A percentile compares a stretch with the other conserved stretches of the same genome.
These are phyloP conservation scores for Echiichthys vipera DNA, from an alignment of 2,797 vertebrate species.

Conservation along the genomic window DNA sequence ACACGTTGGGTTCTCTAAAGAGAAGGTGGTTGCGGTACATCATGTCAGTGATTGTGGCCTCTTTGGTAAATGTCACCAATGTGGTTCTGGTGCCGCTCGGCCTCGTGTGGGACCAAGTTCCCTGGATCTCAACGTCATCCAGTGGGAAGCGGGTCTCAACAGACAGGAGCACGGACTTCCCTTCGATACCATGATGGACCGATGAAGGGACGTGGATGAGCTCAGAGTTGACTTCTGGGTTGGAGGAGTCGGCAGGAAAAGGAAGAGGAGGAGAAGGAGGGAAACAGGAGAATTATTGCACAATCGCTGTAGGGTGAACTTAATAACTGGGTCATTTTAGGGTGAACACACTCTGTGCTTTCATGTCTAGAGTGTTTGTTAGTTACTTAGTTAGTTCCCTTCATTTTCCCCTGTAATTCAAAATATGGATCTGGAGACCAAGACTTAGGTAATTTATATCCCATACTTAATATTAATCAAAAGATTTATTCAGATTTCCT, in stretches of 20 bases:
- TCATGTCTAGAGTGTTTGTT: not conserved
- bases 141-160: conserved; percentile 86
- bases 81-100: conserved; percentile 76
- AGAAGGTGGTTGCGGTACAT: conserved; percentile 86
- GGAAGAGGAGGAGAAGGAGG: not conserved
- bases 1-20: conserved; percentile 86
- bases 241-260: conserved; percentile 10
- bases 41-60: conserved; percentile 77
- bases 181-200: conserved; percentile 85
- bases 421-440: not conserved
- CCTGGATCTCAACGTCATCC: conserved; percentile 87
- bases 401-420: too few species aligned
- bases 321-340: not conserved
- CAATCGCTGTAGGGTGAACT: not conserved
- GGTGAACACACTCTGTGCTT: not conserved
- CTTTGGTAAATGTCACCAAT: conserved; percentile 88
- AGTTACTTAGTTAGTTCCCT: not conserved
- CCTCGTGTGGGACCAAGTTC: conserved; percentile 90
- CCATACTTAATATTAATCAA: not conserved
- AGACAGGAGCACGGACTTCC: conserved; percentile 84
- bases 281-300: conserved; percentile 19
- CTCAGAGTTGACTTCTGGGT: conserved; percentile 64
- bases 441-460: not conserved
- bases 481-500: not conserved
- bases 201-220: conserved; percentile 74